A percentile compares a stretch with the other conserved stretches of the same genome.
Conservation (phyloP, 1,140 invertebrate species). For the Ceratoteleas bidentatus region DNA sequence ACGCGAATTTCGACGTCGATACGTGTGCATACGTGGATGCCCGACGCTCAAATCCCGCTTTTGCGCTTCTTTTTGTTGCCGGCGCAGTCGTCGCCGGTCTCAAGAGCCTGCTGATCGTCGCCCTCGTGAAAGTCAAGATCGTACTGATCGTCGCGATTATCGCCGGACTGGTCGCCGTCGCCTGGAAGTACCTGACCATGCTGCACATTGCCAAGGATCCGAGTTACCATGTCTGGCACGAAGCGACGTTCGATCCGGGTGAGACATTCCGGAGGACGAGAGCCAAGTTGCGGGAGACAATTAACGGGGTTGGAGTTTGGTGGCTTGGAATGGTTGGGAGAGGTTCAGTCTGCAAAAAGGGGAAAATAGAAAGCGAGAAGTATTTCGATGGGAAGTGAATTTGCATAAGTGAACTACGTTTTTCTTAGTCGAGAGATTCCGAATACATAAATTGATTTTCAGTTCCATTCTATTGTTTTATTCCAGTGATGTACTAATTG, state of each 20-base stretch:
- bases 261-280: not conserved
- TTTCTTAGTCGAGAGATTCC: too few relatives aligned
- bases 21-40: constrained; percentile 20
- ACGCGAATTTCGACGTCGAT: constrained; percentile 59
- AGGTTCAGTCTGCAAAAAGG: too few relatives aligned
- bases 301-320: too few relatives aligned
- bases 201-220: not conserved
- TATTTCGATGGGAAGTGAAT: too few relatives aligned
- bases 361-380: too few relatives aligned
- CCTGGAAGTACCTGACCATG: constrained; percentile 46
- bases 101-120: constrained; percentile 65
- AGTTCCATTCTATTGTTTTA: too few relatives aligned
- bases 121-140: constrained; percentile 72
- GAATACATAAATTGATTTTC: too few relatives aligned
- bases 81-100: constrained; percentile 70
- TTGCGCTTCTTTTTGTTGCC: constrained; percentile 23
- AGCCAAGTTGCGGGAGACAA: too few relatives aligned
- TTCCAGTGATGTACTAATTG: too few relatives aligned
- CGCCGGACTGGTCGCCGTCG: constrained; percentile 59
- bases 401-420: too few relatives aligned
- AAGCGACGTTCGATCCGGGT: constrained; percentile 39
- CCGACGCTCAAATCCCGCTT: not conserved
- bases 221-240: constrained; percentile 41
- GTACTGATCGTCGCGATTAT: constrained; percentile 66
- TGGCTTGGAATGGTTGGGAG: too few relatives aligned